Base-by-base conservation (phyloP, 2,888 invertebrate genomes). In the Hedya salicella region DNA sequence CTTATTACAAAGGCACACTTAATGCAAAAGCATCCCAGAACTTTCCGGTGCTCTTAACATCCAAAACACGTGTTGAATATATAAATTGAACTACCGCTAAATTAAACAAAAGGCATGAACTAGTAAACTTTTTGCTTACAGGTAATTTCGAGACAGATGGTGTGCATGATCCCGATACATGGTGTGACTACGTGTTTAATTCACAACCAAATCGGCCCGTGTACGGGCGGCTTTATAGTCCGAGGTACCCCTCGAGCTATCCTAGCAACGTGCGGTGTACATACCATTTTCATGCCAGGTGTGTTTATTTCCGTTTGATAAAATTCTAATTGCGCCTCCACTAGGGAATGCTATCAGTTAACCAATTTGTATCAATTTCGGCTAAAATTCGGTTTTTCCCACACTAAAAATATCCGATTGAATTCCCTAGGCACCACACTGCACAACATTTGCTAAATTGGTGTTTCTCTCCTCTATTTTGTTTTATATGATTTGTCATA, bases 241-340 rank as follows among this genome's bases (percentile, higher is more conserved):
- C 98, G 0, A 95, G 97, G 71, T 99, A 98, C 90, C 99, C 99
- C 6, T 98, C 98, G 59, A 96, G 96, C 75, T 99, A 99, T 88
- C 98, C 98, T 1, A 96, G 95, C 82, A 97, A 97, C 84, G 95
- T 97, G 73, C 94, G 96, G 77, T 98, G 98, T 89, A 95, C 95
- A 73, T 98, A 97, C 89, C 95, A 96, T 80, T 97, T 99, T 84
- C 94, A 95, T 78, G 98, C 98, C 66, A 95, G 96, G 96, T 96
- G 69, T 74, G 78, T 69, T 40, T 60, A 9, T 32, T 8, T 25
- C 25, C 56, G 32, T 44, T 11, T 11, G 36, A 36, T 36, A 11
- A 11, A 36, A 36, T 36, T 9, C 6, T 36, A 36, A 25, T 0
- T 6, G 25, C 6, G 4, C 4, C 25, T 25, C 5, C 25, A 25